Evolutionary conservation across 2,113 vertebrate species (phyloP), one percentile per base, ranked within the genome.

Genomic region (Zapus hudsonius): DNA sequence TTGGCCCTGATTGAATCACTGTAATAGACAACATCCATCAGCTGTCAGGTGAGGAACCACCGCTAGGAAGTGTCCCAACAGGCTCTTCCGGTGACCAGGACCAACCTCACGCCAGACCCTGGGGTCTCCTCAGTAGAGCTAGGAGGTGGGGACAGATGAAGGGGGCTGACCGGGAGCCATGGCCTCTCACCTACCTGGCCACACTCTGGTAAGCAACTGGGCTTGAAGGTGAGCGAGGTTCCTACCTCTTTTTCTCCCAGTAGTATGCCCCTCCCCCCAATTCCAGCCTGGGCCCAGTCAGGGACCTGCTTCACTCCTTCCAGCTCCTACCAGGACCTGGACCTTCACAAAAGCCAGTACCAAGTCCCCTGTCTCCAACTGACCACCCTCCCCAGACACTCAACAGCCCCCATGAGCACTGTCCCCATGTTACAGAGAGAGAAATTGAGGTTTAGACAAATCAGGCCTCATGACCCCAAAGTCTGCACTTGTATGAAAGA

Each of bases 1-100:
- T 92, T 95, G 97, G 97, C 96, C 92, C 97, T 98, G 98, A 99
- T 98, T 98, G 98, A 99, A 98, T 97, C 97, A 94, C 96, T 95
- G 92, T 98, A 98, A 98, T 98, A 97, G 97, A 97, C 96, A 96
- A 97, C 97, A 98, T 98, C 98, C 96, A 97, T 98, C 98, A 98
- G 96, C 93, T 87, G 93, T 97, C 98, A 98, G 95, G 85, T 91
- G 95, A 90, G 96, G 97, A 97, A 96, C 97, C 95, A 96, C 97
- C 96, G 96, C 86, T 96, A 90, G 93, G 95, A 98, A 96, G 94
- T 96, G 93, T 97, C 96, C 92, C 94, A 38, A 92, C 2, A 40
- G 95, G 95, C 90, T n/a, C 79, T 76, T 90, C 47, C 72, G 87
- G 94, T 15, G 25, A 25, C 69, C 7, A 0, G 52, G 70, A 81